A percentile compares a stretch with the other conserved stretches of the same genome.
These are phyloP conservation scores for Oryzias dopingdopingensis DNA, from an alignment of 2,797 vertebrate species.

Conservation along the genomic window DNA sequence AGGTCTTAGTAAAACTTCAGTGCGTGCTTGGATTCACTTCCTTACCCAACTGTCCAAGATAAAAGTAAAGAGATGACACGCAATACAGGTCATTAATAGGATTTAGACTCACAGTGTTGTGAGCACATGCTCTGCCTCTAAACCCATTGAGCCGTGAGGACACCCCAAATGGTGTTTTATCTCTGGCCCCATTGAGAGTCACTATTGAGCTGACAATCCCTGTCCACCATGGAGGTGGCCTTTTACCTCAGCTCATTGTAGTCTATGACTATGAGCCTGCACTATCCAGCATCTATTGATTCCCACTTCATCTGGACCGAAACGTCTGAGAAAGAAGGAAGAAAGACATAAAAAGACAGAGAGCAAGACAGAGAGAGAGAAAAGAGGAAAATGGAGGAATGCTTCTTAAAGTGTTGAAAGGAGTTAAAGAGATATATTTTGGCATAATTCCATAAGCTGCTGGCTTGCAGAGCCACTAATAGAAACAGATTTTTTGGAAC, in stretches of 20 bases:
- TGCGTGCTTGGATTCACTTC: constrained; percentile 12
- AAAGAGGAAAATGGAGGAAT: constrained; percentile 3
- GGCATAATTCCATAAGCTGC: constrained; percentile 5
- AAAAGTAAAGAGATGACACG: constrained; percentile 56
- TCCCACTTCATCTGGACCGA: constrained; percentile 68
- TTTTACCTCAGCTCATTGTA: constrained; percentile 73
- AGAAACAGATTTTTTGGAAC: constrained; percentile 1
- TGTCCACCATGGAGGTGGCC: constrained; percentile 67
- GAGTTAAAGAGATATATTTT: constrained; percentile 21
- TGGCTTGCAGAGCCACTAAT: background rate
- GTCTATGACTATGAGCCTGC: constrained; percentile 58
- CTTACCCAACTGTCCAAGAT: constrained; percentile 45
- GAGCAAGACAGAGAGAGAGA: background rate
- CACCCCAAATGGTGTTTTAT: constrained; percentile 71
- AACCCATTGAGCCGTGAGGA: constrained; percentile 68
- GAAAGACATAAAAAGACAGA: constrained; percentile 21
- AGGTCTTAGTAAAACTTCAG: constrained; percentile 10
- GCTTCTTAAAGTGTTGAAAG: constrained; percentile 34
- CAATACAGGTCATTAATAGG: constrained; percentile 66
- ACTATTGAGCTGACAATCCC: constrained; percentile 73
- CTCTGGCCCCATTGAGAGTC: constrained; percentile 59
- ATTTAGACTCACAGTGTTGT: constrained; percentile 59
- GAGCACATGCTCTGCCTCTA: constrained; percentile 64
- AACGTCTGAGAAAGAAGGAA: constrained; percentile 32
- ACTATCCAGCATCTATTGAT: constrained; percentile 76